phyloP scores from a whole-genome alignment of 2,888 invertebrate species.

The Ichneumoninae sp. region DNA sequence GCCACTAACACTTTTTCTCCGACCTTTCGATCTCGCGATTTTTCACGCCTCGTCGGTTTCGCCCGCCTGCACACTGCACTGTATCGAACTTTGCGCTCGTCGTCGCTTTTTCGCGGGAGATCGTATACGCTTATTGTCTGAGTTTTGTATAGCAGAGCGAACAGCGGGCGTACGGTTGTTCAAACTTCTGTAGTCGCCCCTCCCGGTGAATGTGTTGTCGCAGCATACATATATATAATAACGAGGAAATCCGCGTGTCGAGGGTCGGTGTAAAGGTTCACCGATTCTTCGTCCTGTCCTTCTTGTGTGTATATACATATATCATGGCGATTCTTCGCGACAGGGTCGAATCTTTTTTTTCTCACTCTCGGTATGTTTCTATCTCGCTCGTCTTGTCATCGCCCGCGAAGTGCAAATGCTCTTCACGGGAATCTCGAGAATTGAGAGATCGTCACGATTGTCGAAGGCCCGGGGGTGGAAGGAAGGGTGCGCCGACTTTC shows the following conservation, averaged over 20 bases:
- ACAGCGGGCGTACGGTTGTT: not conserved
- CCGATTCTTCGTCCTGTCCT: constrained; percentile 36
- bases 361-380: constrained; percentile 4
- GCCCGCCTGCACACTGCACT: constrained; percentile 31
- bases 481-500: constrained; percentile 71
- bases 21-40: constrained; percentile 47
- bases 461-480: constrained; percentile 51
- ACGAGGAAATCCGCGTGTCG: constrained; percentile 43
- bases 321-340: constrained; percentile 41
- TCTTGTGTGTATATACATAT: constrained; percentile 24
- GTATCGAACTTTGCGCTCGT: constrained; percentile 34
- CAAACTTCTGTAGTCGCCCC: constrained; percentile 21
- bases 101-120: not conserved
- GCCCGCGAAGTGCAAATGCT: constrained; percentile 52
- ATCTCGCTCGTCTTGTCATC: constrained; percentile 14
- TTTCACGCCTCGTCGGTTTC: constrained; percentile 34
- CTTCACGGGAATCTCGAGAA: constrained; percentile 75
- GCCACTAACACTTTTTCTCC: constrained; percentile 21
- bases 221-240: constrained; percentile 45
- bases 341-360: constrained; percentile 45
- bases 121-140: constrained; percentile 17
- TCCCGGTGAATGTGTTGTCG: constrained; percentile 46
- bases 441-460: constrained; percentile 77
- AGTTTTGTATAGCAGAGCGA: not conserved
- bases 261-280: constrained; percentile 53